Conservation (phyloP, 30 jellyfish, hydroid and myxozoan genomes). For the Phacellophora camtschatica region DNA sequence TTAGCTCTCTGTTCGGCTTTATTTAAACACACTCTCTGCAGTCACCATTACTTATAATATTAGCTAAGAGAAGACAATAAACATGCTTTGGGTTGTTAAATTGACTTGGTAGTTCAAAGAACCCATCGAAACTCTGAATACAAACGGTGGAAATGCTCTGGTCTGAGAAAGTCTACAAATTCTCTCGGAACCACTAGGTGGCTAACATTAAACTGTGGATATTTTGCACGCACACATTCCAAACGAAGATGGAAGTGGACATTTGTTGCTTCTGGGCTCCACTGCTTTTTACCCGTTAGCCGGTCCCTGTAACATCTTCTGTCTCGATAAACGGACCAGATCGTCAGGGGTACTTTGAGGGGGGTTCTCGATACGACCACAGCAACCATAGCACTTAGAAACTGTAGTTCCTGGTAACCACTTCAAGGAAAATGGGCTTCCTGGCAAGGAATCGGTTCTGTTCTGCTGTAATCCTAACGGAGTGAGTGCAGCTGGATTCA, state of each 20-base stretch:
- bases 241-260: background rate
- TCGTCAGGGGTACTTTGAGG: background rate
- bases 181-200: background rate
- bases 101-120: background rate
- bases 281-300: background rate
- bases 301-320: background rate
- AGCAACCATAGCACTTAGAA: constrained; percentile 4
- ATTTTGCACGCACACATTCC: background rate
- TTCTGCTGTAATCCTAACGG: no score
- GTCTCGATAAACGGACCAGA: background rate
- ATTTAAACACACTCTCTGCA: no score
- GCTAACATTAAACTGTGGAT: background rate
- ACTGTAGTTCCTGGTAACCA: constrained; percentile 1
- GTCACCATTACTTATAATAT: no score
- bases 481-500: background rate
- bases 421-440: background rate
- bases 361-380: background rate
- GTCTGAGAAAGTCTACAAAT: background rate
- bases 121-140: background rate
- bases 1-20: no score
- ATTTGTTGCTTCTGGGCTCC: background rate
- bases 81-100: no score
- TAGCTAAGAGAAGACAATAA: no score
- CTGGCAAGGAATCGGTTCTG: background rate
- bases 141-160: background rate